A percentile compares a stretch with the other conserved stretches of the same genome.
Conservation (phyloP, 1,140 invertebrate genomes). For the Hyphantria cunea region DNA sequence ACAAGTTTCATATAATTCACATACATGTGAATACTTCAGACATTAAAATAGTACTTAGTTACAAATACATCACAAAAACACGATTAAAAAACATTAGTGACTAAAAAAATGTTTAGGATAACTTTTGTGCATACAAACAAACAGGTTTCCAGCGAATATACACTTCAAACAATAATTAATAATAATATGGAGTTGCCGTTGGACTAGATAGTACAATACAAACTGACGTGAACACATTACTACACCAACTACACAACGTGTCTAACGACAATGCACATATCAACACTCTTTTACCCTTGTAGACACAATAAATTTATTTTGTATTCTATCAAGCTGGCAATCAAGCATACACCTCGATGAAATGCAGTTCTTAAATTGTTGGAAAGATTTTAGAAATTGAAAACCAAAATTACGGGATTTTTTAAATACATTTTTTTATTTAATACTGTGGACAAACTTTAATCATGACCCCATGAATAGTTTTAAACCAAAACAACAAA, state of each 20-base stretch:
- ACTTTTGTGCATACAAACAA: constrained; percentile 24
- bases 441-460: no score
- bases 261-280: no score
- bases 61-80: constrained; percentile 30
- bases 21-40: constrained; percentile 6
- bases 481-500: no score
- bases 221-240: constrained; percentile 47
- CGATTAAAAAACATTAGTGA: constrained; percentile 21
- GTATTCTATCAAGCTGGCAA: no score
- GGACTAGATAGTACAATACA: constrained; percentile 54
- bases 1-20: not conserved
- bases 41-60: not conserved
- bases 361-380: no score
- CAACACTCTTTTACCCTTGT: no score
- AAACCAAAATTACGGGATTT: no score
- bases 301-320: no score
- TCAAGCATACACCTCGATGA: no score
- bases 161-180: constrained; percentile 20
- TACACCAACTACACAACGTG: constrained; percentile 16
- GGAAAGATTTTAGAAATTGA: no score
- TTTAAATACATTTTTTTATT: no score
- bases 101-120: constrained; percentile 1
- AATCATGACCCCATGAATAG: no score
- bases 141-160: constrained; percentile 11
- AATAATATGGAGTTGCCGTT: constrained; percentile 54